A percentile compares a stretch with the other conserved stretches of the same genome.
phyloP scores from a whole-genome alignment of 1,140 invertebrate species.

The Drosophila bocqueti region DNA sequence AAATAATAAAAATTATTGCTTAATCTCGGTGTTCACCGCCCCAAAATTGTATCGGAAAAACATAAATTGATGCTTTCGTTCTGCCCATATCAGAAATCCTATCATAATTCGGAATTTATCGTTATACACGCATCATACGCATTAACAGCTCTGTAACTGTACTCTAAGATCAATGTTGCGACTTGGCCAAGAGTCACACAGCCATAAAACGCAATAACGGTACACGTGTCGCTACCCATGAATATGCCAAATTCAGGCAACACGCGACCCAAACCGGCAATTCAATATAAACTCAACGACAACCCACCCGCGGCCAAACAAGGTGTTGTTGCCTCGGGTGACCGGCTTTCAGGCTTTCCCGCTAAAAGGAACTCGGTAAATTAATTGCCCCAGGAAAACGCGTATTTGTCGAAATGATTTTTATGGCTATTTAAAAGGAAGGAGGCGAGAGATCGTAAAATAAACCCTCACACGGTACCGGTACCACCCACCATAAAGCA shows the following conservation, averaged over 20 bases:
- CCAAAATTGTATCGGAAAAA: background rate
- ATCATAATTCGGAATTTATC: background rate
- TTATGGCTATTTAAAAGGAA: slow-evolving; percentile 62
- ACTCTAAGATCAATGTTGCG: slow-evolving; percentile 14
- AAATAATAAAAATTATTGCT: slow-evolving; percentile 1
- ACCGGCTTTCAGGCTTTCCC: slow-evolving; percentile 39
- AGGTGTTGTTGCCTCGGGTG: slow-evolving; percentile 63
- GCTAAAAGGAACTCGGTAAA: slow-evolving; percentile 35
- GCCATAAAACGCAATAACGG: slow-evolving; percentile 50
- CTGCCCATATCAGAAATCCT: too few species aligned
- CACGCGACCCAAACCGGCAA: slow-evolving; percentile 21
- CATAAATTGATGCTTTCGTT: background rate
- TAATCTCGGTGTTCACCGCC: background rate
- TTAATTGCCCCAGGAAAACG: slow-evolving; percentile 55
- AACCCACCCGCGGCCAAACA: slow-evolving; percentile 37
- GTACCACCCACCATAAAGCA: slow-evolving; percentile 14
- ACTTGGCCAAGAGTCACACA: slow-evolving; percentile 26
- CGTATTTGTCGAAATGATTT: slow-evolving; percentile 45
- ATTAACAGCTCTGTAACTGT: slow-evolving; percentile 35
- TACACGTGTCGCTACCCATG: slow-evolving; percentile 55
- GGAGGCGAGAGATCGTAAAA: slow-evolving; percentile 21
- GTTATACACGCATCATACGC: background rate
- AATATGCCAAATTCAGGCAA: slow-evolving; percentile 51
- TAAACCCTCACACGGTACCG: slow-evolving; percentile 21
- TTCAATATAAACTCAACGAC: slow-evolving; percentile 3